phyloP scores from a whole-genome alignment of 2,797 vertebrate genomes.

The Threskiornis aethiopicus region DNA sequence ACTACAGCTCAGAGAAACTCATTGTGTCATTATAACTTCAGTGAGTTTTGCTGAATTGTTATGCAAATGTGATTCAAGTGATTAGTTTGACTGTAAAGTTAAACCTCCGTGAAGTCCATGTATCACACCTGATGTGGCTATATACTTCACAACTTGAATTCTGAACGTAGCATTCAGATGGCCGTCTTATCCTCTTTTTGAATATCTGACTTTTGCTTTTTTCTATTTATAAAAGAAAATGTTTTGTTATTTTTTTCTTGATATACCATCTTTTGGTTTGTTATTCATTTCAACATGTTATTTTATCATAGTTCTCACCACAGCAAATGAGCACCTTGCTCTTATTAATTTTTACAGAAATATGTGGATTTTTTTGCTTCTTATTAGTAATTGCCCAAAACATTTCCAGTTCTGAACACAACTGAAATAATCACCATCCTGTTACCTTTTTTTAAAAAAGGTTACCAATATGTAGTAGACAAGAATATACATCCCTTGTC shows the following conservation, averaged over 20 bases:
- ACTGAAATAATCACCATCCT: neutral
- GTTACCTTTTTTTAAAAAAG: neutral
- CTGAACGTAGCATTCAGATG: neutral
- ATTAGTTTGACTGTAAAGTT: neutral
- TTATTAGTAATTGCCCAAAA: neutral
- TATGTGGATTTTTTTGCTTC: neutral
- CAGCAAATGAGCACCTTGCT: neutral
- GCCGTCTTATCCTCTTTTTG: neutral
- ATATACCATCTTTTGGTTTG: neutral
- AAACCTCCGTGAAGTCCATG: neutral
- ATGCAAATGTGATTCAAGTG: neutral
- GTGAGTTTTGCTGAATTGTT: neutral
- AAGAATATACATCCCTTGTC: neutral
- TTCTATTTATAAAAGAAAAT: neutral
- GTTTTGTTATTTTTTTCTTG: neutral
- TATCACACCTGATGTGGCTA: neutral
- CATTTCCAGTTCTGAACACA: neutral
- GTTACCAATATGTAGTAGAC: accelerated
- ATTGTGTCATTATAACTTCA: neutral
- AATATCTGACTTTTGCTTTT: neutral
- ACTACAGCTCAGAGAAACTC: neutral
- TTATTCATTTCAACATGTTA: neutral
- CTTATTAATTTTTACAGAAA: neutral
- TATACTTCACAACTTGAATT: neutral
- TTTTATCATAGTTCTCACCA: neutral